Conservation (phyloP, 2,797 vertebrate genomes). For the Trachurus trachurus region DNA sequence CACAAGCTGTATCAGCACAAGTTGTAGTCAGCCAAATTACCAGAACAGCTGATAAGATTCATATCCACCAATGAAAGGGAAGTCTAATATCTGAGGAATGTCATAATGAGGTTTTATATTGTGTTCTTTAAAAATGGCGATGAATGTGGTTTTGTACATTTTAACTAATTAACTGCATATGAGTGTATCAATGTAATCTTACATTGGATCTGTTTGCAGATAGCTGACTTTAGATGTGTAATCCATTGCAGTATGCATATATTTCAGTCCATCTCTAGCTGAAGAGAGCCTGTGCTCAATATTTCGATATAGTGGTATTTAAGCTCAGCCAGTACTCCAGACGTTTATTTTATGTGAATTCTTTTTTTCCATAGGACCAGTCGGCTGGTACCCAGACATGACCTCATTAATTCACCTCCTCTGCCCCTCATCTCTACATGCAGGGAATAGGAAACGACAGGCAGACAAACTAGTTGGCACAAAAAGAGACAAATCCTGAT, state of each 20-base stretch:
- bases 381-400: neutral
- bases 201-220: no score
- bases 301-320: neutral
- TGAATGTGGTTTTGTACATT: no score
- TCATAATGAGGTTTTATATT: no score
- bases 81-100: no score
- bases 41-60: no score
- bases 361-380: neutral
- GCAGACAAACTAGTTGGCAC: neutral
- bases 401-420: slow-evolving; percentile 24
- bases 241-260: no score
- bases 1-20: neutral
- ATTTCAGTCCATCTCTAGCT: neutral
- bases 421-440: neutral
- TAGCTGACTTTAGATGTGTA: no score
- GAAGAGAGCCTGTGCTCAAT: neutral
- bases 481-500: slow-evolving; percentile 34
- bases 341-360: neutral
- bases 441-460: slow-evolving; percentile 8
- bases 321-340: neutral
- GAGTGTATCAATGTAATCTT: no score
- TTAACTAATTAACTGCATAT: no score
- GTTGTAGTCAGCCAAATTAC: no score
- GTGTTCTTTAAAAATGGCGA: no score
- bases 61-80: no score